Evolutionary conservation across 2,797 vertebrate genomes (phyloP).

Genomic region (Scyliorhinus canicula): DNA sequence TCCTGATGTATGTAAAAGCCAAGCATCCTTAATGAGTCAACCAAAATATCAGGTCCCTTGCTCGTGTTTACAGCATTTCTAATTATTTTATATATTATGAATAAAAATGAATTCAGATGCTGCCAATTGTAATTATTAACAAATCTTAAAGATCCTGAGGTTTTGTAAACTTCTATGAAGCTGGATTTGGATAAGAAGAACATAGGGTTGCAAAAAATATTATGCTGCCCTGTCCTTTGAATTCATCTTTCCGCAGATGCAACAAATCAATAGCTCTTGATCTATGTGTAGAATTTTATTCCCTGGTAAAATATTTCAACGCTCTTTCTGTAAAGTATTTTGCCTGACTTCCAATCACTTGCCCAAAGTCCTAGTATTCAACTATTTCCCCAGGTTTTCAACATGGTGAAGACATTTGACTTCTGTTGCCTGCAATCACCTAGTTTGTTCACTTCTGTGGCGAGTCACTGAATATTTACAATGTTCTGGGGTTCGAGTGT

Average conservation of each 20-base stretch:
- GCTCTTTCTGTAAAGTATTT: background rate
- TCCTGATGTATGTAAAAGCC: conserved; percentile 58
- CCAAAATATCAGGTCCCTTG: conserved; percentile 50
- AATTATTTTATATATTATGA: conserved; percentile 51
- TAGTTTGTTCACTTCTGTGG: background rate
- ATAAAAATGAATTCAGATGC: conserved; percentile 19
- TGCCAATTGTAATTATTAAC: conserved; percentile 55
- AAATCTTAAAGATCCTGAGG: conserved; percentile 46
- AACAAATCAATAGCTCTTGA: background rate
- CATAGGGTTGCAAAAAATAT: background rate
- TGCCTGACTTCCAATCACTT: too few species aligned
- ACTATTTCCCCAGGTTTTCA: background rate
- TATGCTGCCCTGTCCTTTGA: background rate
- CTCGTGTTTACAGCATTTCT: conserved; percentile 56
- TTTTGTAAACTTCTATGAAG: background rate
- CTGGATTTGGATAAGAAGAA: background rate
- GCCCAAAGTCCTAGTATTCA: background rate
- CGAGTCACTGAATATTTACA: background rate
- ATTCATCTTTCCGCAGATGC: background rate
- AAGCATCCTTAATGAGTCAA: conserved; percentile 55
- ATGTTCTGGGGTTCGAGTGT: too few species aligned
- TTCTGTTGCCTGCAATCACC: background rate
- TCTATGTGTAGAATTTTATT: background rate
- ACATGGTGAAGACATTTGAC: background rate
- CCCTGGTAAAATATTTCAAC: background rate